Evolutionary conservation across 2,797 vertebrate genomes (phyloP).

Genomic region (Acipenser oxyrinchus): DNA sequence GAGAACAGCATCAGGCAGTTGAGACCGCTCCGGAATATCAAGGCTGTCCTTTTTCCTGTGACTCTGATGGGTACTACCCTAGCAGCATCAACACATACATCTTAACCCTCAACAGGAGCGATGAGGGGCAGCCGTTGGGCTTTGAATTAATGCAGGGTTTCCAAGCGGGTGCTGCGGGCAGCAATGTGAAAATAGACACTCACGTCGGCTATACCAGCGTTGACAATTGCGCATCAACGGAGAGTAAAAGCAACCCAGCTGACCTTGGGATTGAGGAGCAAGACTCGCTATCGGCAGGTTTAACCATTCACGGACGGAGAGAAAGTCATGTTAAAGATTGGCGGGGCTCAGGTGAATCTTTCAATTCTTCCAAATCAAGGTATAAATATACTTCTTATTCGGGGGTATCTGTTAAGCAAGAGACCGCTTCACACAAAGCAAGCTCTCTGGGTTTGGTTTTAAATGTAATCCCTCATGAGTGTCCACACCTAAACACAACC

Average conservation of each 20-base stretch:
- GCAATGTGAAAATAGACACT: not conserved
- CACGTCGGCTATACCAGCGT: constrained; percentile 6
- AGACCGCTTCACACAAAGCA: not conserved
- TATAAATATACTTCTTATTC: constrained; percentile 11
- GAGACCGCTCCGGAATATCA: not conserved
- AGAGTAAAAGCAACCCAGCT: not conserved
- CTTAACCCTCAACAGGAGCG: not conserved
- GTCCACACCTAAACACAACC: not conserved
- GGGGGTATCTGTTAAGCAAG: not conserved
- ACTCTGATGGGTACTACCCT: not conserved
- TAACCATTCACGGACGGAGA: not conserved
- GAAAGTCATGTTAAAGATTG: not conserved
- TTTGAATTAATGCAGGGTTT: not conserved
- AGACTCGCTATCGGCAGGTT: not conserved
- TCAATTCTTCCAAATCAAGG: not conserved
- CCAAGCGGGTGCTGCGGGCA: not conserved
- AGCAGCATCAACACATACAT: not conserved
- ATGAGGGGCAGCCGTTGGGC: not conserved
- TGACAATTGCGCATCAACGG: not conserved
- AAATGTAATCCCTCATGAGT: constrained; percentile 10
- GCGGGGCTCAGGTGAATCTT: not conserved
- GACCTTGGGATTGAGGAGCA: not conserved
- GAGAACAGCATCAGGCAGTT: not conserved
- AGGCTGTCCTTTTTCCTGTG: not conserved
- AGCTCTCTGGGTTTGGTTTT: not conserved